Base-by-base conservation (phyloP, 2,888 invertebrate genomes). In the Taenaris catops region DNA sequence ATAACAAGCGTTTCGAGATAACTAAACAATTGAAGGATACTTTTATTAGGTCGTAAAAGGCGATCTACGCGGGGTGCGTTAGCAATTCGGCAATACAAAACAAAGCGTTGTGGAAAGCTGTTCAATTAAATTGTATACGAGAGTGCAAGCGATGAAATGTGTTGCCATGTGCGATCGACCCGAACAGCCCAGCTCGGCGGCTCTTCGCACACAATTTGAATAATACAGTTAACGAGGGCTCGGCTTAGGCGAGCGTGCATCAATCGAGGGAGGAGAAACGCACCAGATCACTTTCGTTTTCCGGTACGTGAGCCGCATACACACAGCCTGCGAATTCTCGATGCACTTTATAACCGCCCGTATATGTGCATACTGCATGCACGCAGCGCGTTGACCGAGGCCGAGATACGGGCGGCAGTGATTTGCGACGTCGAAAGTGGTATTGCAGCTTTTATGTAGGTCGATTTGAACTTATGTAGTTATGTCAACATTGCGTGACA, bases 361-460 rank as follows among this genome's bases (percentile, higher is more conserved):
- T 81, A 83, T 79, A 84, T 78, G 81, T 76, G 76, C 75, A 80
- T 75, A 76, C 81, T 69, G 71, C 80, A 75, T 72, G 71, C 80
- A 78, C 76, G 73, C 79, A 71, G 79, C 73, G 71, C 79, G 74
- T 71, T 81, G 83, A 83, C 84, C 84, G 84, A 84, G 81, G 79
- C 79, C 76, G 81, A 79, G 84, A 78, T 78, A 73, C 72, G 64
- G 56, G 59, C 69, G 68, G 65, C 73, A 64, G 72, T 81, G 84
- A 83, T 84, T 84, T 84, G 83, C 83, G 73, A 83, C 79, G 76
- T 66, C 74, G 84, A 86, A 86, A 86, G 84, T 86, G 84, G 84
- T 79, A 80, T 71, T 78, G 72, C 84, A 74, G 67, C 83, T 81
- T 84, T 84, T 79, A 83, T 79, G 80, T 83, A 55, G 81, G 80